Conservation (phyloP, 2,113 vertebrate genomes). For the Platichthys stellatus region DNA sequence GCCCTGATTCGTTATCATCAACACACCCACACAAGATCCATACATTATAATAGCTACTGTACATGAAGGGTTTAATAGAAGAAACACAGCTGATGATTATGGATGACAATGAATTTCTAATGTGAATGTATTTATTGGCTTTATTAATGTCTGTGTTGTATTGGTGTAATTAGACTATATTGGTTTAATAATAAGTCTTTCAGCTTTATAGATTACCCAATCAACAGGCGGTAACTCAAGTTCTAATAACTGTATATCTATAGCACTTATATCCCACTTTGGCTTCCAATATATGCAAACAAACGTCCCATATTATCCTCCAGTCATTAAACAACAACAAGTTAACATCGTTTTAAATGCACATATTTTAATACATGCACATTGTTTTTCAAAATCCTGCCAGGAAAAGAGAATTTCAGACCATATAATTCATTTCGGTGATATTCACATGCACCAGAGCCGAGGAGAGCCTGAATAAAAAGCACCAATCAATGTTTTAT, state of each 20-base stretch:
- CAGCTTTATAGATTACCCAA: too few species aligned
- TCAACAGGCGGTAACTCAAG: too few species aligned
- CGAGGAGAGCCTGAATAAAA: background rate
- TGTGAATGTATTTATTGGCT: background rate
- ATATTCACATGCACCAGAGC: background rate
- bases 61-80: background rate
- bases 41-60: background rate
- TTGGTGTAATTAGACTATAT: background rate
- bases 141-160: background rate
- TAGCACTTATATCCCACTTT: too few species aligned
- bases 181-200: too few species aligned
- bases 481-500: background rate
- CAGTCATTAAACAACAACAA: too few species aligned
- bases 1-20: background rate
- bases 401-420: background rate
- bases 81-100: too few species aligned
- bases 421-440: background rate
- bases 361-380: too few species aligned
- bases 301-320: too few species aligned
- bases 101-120: background rate
- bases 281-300: too few species aligned
- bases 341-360: too few species aligned
- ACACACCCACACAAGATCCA: constrained; percentile 6
- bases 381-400: background rate
- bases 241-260: too few species aligned